phyloP scores from a whole-genome alignment of 2,797 vertebrate species.

The Miichthys miiuy region DNA sequence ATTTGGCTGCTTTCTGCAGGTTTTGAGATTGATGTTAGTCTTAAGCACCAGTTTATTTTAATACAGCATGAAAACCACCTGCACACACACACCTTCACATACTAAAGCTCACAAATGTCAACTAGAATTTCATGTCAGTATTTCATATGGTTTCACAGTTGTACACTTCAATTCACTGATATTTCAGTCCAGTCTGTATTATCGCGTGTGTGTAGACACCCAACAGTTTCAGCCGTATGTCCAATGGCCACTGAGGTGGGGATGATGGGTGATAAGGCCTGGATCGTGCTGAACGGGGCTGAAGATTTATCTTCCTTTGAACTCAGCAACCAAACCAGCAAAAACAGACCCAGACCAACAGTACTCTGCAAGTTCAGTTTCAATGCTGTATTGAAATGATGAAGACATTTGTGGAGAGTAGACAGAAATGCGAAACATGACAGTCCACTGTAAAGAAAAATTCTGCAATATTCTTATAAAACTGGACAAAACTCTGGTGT shows the following conservation, averaged over 20 bases:
- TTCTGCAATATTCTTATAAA: not conserved
- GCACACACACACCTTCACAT: not conserved
- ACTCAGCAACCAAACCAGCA: not conserved
- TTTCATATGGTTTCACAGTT: not conserved
- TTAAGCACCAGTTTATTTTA: not conserved
- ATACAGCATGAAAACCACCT: constrained; percentile 1
- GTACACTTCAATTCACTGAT: not conserved
- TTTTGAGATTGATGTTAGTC: too few relatives aligned
- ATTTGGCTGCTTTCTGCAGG: not conserved
- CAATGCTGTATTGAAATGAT: not conserved
- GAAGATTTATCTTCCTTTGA: too few relatives aligned
- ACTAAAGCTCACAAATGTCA: not conserved
- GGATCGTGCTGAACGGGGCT: not conserved
- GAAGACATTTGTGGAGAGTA: not conserved
- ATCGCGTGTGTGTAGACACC: too few relatives aligned
- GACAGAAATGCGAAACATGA: not conserved
- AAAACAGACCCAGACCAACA: not conserved
- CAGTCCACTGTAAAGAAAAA: not conserved
- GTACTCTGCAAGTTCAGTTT: not conserved
- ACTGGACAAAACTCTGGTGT: not conserved
- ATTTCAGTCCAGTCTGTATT: not conserved
- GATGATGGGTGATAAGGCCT: not conserved
- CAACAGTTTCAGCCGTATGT: too few relatives aligned
- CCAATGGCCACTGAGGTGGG: not conserved
- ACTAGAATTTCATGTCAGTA: not conserved